Base-by-base conservation (phyloP, 2,797 vertebrate species). In the Momotus momota region DNA sequence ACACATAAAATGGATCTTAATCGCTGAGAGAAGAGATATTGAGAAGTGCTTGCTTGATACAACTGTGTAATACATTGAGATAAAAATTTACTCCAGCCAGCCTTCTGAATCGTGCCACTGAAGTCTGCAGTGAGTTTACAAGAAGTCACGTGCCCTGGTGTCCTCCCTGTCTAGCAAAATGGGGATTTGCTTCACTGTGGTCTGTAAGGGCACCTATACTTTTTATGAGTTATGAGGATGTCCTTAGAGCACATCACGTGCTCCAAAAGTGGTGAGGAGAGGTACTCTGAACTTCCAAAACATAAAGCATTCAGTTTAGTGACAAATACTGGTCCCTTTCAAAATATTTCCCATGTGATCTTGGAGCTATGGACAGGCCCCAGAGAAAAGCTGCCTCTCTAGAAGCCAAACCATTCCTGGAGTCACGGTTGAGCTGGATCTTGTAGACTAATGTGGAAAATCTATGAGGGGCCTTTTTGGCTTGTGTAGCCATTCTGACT, bases 131-230 rank as follows among this genome's bases (percentile, higher is more conserved):
- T 0, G 0, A 40, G 54, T 45, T 58, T 52, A 26, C 23, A 21
- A 48, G 43, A 60, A 40, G 49, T 35, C 21, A 57, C 0, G 0
- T 22, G 23, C 17, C 3, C 21, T 1, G 0, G 20, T 46, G 46
- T 23, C 40, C 58, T 79, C 49, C 45, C 18, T 45, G 14, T 43
- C n/a, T 27, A 67, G 38, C 45, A 61, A 55, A 57, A 33, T 2
- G 0, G 27, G 16, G 12, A 57, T 67, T 72, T 86, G 22, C 52
- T 72, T 64, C 22, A 26, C 25, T 46, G 38, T 25, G 31, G 31
- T 49, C 35, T 73, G 19, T 81, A 51, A 71, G 31, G 70, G 31
- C 52, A 77, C 13, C 45, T 69, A 1, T 9, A 8, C 12, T 5
- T 45, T 41, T 27, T 29, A 12, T 11, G 23, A 22, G 8, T 43